Evolutionary conservation across 2,888 invertebrate species (phyloP).

Genomic region (Drosophila nr. fundita): DNA sequence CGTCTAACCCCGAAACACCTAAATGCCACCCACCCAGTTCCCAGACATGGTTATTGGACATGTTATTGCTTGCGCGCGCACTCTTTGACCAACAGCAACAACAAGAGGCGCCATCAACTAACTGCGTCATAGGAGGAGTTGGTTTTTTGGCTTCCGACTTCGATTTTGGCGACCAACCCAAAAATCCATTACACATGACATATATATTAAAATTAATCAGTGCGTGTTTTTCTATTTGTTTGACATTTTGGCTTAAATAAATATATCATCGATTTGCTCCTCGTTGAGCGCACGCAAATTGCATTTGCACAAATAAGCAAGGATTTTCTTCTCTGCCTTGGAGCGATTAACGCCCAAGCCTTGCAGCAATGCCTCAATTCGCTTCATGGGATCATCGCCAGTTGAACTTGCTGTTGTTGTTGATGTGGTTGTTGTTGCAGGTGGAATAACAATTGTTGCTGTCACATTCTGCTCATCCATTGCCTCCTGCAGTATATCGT

Average conservation of each 20-base stretch:
- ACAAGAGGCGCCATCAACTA: slow-evolving; percentile 41
- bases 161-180: slow-evolving; percentile 52
- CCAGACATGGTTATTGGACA: slow-evolving; percentile 72
- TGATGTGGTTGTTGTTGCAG: not conserved
- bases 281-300: slow-evolving; percentile 74
- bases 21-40: slow-evolving; percentile 12
- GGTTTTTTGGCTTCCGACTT: slow-evolving; percentile 41
- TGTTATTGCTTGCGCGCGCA: slow-evolving; percentile 78
- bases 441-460: slow-evolving; percentile 1
- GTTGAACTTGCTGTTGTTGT: not conserved
- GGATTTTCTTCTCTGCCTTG: slow-evolving; percentile 80
- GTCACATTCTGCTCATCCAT: slow-evolving; percentile 72
- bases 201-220: slow-evolving; percentile 17
- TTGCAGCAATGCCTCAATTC: slow-evolving; percentile 76
- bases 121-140: slow-evolving; percentile 73
- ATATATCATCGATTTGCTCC: slow-evolving; percentile 77
- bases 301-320: slow-evolving; percentile 81
- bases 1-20: slow-evolving; percentile 28
- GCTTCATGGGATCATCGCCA: slow-evolving; percentile 56
- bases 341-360: slow-evolving; percentile 78
- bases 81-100: slow-evolving; percentile 65
- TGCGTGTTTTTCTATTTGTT: not conserved
- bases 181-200: slow-evolving; percentile 3
- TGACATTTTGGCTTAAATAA: slow-evolving; percentile 52
- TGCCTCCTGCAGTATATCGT: slow-evolving; percentile 80